Evolutionary conservation across 2,797 vertebrate species (phyloP), one percentile per base, ranked within the genome.

Genomic region (Poeciliopsis presidionis): DNA sequence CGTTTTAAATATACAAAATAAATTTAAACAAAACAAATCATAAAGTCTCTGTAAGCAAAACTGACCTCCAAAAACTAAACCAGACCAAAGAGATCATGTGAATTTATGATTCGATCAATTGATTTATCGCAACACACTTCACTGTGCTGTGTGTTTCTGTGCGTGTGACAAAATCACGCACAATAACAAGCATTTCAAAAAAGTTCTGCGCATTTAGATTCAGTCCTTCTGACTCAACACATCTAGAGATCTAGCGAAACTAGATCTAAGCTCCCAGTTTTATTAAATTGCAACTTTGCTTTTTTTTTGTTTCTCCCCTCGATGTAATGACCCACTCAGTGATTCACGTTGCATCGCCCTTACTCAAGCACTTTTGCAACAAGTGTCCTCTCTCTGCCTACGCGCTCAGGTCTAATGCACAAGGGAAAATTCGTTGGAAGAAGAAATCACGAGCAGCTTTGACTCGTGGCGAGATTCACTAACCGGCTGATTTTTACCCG

Each of bases 371-470:
- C 41, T 70, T 39, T 39, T 70, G 41, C 67, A 45, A 14, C 41
- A 70, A 45, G 25, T n/a, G 67, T 70, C 67, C 41, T 43, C 67
- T 45, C 13, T 43, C 67, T 45, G 67, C 67, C 67, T 45, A 70
- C 67, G 14, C 25, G 65, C 39, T 65, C 30, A 5, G 20, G 61
- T 39, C 7, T 18, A 65, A 65, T 25, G 41, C 67, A 7, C 41
- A 70, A 7, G 22, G 43, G 41, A 39, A 43, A 41, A 28, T 41
- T 45, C 5, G 5, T 12, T 70, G 67, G 67, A n/a, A 45, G 39
- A 43, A 43, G 20, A 43, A 69, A 69, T 7, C 39, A 43, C 1
- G 11, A n/a, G 65, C 65, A 69, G 39, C 65, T 43, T 7, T 43
- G 22, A 69, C 65, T 69, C 12, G 6, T n/a, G 39, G 39, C 39